phyloP scores from a whole-genome alignment of 2,888 invertebrate genomes.

The Phortica magna region DNA sequence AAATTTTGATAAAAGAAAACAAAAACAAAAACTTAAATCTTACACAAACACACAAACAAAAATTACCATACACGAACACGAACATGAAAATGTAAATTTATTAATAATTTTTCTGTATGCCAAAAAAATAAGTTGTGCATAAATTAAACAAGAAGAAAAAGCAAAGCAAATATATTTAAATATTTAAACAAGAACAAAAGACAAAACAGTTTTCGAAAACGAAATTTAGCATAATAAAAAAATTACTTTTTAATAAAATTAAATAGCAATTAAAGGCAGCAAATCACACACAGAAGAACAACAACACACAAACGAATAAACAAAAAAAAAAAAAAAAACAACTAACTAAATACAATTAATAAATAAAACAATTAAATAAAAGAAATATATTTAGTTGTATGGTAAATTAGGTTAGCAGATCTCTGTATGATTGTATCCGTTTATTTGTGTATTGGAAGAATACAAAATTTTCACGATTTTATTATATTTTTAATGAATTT shows the following conservation, averaged over 20 bases:
- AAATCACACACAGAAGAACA: neutral
- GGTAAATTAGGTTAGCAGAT: too few relatives aligned
- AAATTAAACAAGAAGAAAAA: conserved; percentile 8
- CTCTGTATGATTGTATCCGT: too few relatives aligned
- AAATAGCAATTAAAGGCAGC: neutral
- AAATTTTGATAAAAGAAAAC: conserved; percentile 7
- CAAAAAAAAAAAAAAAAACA: neutral
- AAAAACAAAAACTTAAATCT: neutral
- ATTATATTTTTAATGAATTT: too few relatives aligned
- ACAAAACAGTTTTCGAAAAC: conserved; percentile 6
- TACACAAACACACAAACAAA: neutral
- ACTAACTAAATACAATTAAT: too few relatives aligned
- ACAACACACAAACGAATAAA: neutral
- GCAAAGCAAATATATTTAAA: neutral
- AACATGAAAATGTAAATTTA: conserved; percentile 14
- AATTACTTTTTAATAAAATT: neutral
- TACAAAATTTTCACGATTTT: too few relatives aligned
- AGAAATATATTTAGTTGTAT: too few relatives aligned
- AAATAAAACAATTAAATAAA: too few relatives aligned
- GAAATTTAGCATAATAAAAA: conserved; percentile 8
- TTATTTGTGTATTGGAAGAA: too few relatives aligned
- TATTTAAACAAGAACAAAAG: conserved; percentile 5
- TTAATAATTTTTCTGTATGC: conserved; percentile 14
- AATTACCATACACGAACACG: neutral
- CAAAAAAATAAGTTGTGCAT: conserved; percentile 26